Base-by-base conservation (phyloP, 2,113 vertebrate genomes). In the Coreoperca whiteheadi region DNA sequence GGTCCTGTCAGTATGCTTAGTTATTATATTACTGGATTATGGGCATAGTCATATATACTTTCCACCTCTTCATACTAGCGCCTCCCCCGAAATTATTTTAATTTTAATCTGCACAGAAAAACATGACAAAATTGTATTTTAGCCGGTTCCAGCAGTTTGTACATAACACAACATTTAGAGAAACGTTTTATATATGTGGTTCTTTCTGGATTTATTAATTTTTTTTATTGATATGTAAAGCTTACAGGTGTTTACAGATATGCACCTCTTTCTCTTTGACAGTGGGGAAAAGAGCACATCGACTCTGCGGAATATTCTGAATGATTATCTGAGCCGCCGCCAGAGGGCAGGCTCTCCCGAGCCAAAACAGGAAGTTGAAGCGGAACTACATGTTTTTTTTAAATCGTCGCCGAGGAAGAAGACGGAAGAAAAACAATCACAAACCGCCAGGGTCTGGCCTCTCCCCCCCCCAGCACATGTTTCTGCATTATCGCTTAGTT, bases 341-440 rank as follows among this genome's bases (percentile, higher is more conserved):
- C 34, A 78, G 89, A 74, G 75, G 76, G 80, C 82, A 32, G 72
- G 54, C 4, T 21, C 9, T 3, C 1, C 5, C 0, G 4, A 21
- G 9, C 0, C 1, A 0, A 30, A 53, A 76, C 73, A n/a, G 90
- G 88, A 90, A 88, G 61, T 57, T 4, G 4, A 16, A 43, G 0
- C 30, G 56, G 69, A 66, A 3, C 0, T 4, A 32, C n/a, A 1
- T 37, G 12, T 41, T 14, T 12, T 5, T n/a, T n/a, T n/a, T n/a
- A n/a, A n/a, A 25, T 25, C 3, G 37, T 25, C 61, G 5, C 21
- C 11, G 48, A 80, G 16, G 85, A 91, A 86, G 63, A 84, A 81
- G 0, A 0, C 1, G 0, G 8, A 69, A 0, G 8, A 60, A 70
- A n/a, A 74, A 83, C 66, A 87, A 69, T 68, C 34, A 12, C 18